phyloP scores from a whole-genome alignment of 2,113 vertebrate genomes.

The Aix galericulata region DNA sequence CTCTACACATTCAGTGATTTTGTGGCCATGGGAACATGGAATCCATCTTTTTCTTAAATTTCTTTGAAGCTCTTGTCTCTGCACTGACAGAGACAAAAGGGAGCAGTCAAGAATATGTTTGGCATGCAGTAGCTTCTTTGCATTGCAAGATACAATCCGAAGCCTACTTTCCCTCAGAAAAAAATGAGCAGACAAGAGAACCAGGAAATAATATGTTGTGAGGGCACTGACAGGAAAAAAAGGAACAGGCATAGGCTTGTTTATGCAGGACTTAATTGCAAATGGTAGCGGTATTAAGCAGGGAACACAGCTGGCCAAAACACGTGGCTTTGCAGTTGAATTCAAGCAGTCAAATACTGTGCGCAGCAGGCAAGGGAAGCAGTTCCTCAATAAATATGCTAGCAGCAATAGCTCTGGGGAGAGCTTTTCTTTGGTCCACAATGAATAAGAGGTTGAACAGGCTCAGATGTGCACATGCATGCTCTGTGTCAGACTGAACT shows the following conservation, averaged over 20 bases:
- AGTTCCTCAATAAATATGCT: neutral
- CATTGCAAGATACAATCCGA: neutral
- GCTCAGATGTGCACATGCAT: accelerated
- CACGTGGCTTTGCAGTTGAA: neutral
- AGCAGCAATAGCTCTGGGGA: neutral
- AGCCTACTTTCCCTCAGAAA: neutral
- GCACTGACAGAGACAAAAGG: neutral
- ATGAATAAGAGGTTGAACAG: accelerated
- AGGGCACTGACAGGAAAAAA: neutral
- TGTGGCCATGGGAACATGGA: neutral
- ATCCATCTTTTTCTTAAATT: neutral
- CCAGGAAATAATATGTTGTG: neutral
- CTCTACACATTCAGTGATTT: neutral
- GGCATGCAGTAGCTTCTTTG: neutral
- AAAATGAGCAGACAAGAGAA: neutral
- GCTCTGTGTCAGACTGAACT: neutral
- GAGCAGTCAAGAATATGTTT: neutral
- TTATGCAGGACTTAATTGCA: neutral
- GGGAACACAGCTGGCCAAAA: neutral
- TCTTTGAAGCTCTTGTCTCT: neutral
- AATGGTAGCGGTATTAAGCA: neutral
- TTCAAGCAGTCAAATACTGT: neutral
- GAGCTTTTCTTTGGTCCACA: neutral
- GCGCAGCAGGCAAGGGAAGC: neutral
- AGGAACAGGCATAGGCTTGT: neutral